Base-by-base conservation (phyloP, 2,113 vertebrate species). In the Parotia lawesii region DNA sequence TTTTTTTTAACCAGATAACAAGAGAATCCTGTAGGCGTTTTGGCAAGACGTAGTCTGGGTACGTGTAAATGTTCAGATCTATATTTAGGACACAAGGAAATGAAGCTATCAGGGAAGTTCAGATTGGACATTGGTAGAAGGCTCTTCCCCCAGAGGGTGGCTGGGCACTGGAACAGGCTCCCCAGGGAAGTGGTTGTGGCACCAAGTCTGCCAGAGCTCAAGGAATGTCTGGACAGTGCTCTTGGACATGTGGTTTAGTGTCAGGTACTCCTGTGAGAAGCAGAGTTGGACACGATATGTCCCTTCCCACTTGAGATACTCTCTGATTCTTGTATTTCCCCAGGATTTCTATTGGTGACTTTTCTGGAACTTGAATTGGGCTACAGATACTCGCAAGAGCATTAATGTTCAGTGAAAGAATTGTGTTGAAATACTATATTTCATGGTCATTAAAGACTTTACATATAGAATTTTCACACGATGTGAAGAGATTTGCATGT, bases 401-500 rank as follows among this genome's bases (percentile, higher is more conserved):
- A 15, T 76, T 62, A 42, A 40, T 4, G 9, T 60, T 86, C 48
- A 58, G 62, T 84, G 77, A 29, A 76, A 92, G 91, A 93, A 35
- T 19, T 14, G 20, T 13, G 15, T 54, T 29, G 90, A 87, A 96
- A 81, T 50, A 56, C 58, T 47, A 1, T 85, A 15, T 93, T 56
- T 71, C 45, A 57, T 61, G 74, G 69, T 66, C 10, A 54, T 73
- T 92, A 54, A 51, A 67, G 65, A 89, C 70, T 92, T 87, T 35
- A 66, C 77, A 31, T 58, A 19, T 35, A 69, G 65, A 60, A 45
- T 93, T 85, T 85, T 54, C 69, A 80, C 17, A 0, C 62, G 86
- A 80, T 93, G n/a, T 15, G 37, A 87, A 50, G 89, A 90, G 66
- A 58, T 71, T 96, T 67, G 82, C 91, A 53, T 61, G 61, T 88